phyloP scores from a whole-genome alignment of 2,888 invertebrate genomes.

The Drosophila histrio region DNA sequence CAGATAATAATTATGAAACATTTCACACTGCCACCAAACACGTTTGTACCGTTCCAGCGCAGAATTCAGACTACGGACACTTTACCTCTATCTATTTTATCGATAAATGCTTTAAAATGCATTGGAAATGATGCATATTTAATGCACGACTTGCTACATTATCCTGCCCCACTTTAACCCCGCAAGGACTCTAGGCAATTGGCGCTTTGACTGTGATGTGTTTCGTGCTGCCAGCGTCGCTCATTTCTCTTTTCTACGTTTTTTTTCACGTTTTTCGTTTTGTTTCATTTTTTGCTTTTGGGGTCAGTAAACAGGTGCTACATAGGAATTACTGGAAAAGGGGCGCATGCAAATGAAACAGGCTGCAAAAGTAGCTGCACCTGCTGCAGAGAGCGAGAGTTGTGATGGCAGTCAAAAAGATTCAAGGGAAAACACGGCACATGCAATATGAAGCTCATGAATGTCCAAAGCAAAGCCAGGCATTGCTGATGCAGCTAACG shows the following conservation, averaged over 20 bases:
- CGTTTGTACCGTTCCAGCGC: constrained; percentile 35
- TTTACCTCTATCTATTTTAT: constrained; percentile 65
- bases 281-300: constrained; percentile 38
- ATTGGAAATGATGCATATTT: constrained; percentile 72
- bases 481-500: background rate
- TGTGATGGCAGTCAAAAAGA: constrained; percentile 45
- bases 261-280: constrained; percentile 19
- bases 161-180: background rate
- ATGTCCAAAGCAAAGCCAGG: constrained; percentile 35
- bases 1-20: constrained; percentile 69
- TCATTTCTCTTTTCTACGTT: constrained; percentile 10
- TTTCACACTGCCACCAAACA: constrained; percentile 36
- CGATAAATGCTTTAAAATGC: constrained; percentile 73
- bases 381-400: constrained; percentile 36
- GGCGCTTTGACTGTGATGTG: constrained; percentile 56
- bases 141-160: constrained; percentile 56
- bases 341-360: constrained; percentile 64
- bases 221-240: constrained; percentile 53
- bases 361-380: constrained; percentile 48
- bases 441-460: constrained; percentile 58
- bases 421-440: constrained; percentile 44
- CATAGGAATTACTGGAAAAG: constrained; percentile 13
- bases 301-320: constrained; percentile 68
- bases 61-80: constrained; percentile 38
- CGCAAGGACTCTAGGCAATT: constrained; percentile 19